phyloP scores from a whole-genome alignment of 2,888 invertebrate genomes.

The Cheilosia vernalis region DNA sequence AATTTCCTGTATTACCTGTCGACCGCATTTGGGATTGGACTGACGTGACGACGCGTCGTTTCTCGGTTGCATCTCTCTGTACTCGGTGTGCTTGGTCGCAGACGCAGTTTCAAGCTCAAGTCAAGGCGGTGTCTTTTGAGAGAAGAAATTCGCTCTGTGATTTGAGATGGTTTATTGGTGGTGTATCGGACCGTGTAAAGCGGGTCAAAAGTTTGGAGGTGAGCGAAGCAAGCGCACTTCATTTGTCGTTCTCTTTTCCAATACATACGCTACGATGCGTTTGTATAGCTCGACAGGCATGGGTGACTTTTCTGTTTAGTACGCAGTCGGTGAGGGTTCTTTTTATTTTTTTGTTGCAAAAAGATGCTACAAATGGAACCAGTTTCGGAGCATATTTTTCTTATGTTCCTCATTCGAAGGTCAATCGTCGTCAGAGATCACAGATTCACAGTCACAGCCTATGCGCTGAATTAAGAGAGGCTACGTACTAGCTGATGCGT shows the following conservation, averaged over 20 bases:
- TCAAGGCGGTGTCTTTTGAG: slow-evolving; percentile 64
- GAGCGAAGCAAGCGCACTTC: slow-evolving; percentile 56
- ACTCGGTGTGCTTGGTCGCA: not conserved
- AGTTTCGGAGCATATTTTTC: slow-evolving; percentile 43
- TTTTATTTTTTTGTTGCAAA: slow-evolving; percentile 8
- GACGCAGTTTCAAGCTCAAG: not conserved
- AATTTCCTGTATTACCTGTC: slow-evolving; percentile 73
- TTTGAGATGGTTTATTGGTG: slow-evolving; percentile 52
- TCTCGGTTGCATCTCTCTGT: slow-evolving; percentile 7
- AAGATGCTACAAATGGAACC: slow-evolving; percentile 53
- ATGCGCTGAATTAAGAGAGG: slow-evolving; percentile 55
- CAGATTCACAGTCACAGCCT: slow-evolving; percentile 10
- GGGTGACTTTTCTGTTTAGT: slow-evolving; percentile 26
- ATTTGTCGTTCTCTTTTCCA: slow-evolving; percentile 56
- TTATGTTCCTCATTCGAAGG: slow-evolving; percentile 66
- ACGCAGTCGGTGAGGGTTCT: slow-evolving; percentile 10
- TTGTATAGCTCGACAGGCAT: slow-evolving; percentile 17
- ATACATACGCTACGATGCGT: slow-evolving; percentile 9
- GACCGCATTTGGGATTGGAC: slow-evolving; percentile 32
- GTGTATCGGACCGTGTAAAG: slow-evolving; percentile 29
- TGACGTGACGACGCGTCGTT: slow-evolving; percentile 12
- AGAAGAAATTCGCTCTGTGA: slow-evolving; percentile 35
- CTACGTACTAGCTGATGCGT: slow-evolving; percentile 29
- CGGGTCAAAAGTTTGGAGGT: slow-evolving; percentile 49
- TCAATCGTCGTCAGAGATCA: slow-evolving; percentile 31